phyloP scores from a whole-genome alignment of 2,797 vertebrate species.

The Peromyscus eremicus region DNA sequence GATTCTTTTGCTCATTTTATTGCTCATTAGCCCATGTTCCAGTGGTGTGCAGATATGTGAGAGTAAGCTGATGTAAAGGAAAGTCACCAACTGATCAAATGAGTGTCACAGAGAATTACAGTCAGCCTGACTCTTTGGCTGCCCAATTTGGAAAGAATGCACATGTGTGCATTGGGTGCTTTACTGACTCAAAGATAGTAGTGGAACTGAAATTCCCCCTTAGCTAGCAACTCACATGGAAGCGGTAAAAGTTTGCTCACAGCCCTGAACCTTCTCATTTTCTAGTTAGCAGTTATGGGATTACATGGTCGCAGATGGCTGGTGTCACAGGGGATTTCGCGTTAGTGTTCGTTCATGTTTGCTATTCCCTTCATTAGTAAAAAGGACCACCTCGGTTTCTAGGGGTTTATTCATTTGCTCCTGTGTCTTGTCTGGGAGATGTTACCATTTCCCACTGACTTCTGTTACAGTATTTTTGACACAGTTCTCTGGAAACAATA shows the following conservation, averaged over 20 bases:
- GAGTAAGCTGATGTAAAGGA: background rate
- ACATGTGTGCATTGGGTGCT: background rate
- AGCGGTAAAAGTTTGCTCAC: background rate
- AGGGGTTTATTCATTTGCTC: background rate
- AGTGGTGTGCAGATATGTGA: background rate
- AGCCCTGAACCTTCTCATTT: background rate
- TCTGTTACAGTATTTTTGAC: constrained; percentile 45
- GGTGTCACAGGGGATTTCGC: background rate
- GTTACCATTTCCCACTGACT: constrained; percentile 8
- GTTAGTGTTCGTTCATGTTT: background rate
- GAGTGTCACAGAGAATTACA: constrained; percentile 8
- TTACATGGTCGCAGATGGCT: background rate
- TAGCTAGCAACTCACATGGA: constrained; percentile 13
- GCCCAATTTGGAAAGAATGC: background rate
- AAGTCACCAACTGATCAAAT: background rate
- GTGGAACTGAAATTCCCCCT: background rate
- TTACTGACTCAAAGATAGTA: background rate
- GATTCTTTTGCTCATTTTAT: background rate
- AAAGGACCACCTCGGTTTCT: background rate
- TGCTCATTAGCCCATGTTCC: constrained; percentile 1
- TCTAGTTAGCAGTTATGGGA: background rate
- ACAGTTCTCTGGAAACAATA: background rate
- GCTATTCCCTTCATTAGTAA: background rate
- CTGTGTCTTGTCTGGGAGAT: background rate
- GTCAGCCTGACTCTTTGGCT: background rate